A percentile compares a stretch with the other conserved stretches of the same genome.
These are phyloP conservation scores for Balearica regulorum DNA, from an alignment of 2,797 vertebrate species.

Conservation along the genomic window DNA sequence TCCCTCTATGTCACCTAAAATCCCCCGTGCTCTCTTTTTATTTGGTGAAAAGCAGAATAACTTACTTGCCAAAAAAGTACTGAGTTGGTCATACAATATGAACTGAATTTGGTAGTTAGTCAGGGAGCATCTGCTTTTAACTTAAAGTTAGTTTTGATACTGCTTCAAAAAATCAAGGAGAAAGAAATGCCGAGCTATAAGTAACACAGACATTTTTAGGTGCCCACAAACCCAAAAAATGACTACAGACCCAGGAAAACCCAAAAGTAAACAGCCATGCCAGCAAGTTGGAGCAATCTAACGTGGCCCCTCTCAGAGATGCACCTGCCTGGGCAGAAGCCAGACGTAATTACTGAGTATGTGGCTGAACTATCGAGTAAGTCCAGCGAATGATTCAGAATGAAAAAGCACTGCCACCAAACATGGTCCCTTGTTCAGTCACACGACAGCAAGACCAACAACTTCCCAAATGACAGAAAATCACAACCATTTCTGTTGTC, in stretches of 20 bases:
- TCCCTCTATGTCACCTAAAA: background rate
- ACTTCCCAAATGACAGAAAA: background rate
- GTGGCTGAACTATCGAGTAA: background rate
- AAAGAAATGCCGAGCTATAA: background rate
- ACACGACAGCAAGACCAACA: background rate
- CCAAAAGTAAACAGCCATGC: background rate
- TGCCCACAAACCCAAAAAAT: background rate
- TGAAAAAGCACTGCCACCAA: background rate
- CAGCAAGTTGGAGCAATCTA: background rate
- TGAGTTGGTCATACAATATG: background rate
- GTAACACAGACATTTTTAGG: background rate
- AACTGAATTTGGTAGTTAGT: background rate
- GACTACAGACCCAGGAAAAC: background rate
- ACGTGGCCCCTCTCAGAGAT: background rate
- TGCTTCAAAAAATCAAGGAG: background rate
- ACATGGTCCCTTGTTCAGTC: fast-evolving
- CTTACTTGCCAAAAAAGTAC: background rate
- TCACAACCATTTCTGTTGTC: fast-evolving
- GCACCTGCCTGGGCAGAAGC: background rate
- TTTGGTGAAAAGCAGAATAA: background rate
- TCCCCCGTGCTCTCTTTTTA: background rate
- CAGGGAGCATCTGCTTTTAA: background rate
- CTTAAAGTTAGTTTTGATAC: background rate
- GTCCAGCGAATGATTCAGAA: background rate
- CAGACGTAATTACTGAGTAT: background rate